Conservation (phyloP, 2,113 vertebrate species). For the Xiphophorus maculatus region DNA sequence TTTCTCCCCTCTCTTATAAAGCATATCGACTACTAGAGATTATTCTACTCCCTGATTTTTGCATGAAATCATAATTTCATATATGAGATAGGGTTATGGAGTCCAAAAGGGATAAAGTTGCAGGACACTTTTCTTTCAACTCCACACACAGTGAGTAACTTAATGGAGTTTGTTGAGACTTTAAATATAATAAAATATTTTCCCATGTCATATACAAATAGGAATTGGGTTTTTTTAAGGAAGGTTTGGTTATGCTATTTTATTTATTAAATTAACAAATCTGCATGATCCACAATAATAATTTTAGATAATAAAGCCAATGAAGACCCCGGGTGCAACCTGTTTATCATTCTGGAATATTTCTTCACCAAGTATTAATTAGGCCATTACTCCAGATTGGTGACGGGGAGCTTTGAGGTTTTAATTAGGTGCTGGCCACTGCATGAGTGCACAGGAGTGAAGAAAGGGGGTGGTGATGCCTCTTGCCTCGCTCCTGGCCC, state of each 20-base stretch:
- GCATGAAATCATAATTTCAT: constrained; percentile 86
- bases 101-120: constrained; percentile 34
- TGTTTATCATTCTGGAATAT: constrained; percentile 80
- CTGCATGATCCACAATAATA: constrained; percentile 50
- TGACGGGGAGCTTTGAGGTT: constrained; percentile 84
- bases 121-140: constrained; percentile 28
- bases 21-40: constrained; percentile 80
- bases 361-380: constrained; percentile 82
- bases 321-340: constrained; percentile 72
- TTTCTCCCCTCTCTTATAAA: constrained; percentile 68
- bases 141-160: constrained; percentile 48
- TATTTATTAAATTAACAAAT: constrained; percentile 40
- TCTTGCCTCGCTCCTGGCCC: constrained; percentile 73
- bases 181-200: constrained; percentile 9
- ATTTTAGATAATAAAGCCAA: constrained; percentile 73
- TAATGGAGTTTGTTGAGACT: constrained; percentile 41
- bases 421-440: constrained; percentile 84
- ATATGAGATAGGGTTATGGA: constrained; percentile 75
- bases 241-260: no score
- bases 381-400: constrained; percentile 83
- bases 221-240: background rate
- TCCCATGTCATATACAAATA: background rate
- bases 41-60: constrained; percentile 79
- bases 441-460: constrained; percentile 81
- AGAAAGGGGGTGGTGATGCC: constrained; percentile 68